These are phyloP conservation scores for Fissipunctia ypsillon DNA, from an alignment of 2,888 invertebrate genomes.

Conservation along the genomic window DNA sequence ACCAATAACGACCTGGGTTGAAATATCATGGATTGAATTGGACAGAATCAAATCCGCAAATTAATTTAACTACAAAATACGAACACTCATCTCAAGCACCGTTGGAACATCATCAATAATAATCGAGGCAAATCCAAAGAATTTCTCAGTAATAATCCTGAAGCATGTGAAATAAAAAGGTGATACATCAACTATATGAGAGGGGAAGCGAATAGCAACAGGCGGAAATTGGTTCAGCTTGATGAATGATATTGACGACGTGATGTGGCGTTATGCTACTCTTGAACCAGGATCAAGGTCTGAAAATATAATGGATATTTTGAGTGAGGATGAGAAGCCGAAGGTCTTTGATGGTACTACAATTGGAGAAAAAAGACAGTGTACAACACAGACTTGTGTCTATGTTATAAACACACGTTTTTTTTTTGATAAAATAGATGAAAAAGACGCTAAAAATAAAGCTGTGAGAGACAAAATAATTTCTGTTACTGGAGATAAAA, in stretches of 20 bases:
- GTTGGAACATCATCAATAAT: conserved; percentile 47
- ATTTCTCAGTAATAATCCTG: conserved; percentile 53
- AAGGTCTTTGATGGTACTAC: background rate
- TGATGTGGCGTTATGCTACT: conserved; percentile 59
- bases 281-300: conserved; percentile 27
- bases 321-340: conserved; percentile 17
- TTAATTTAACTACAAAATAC: conserved; percentile 28
- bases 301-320: conserved; percentile 42
- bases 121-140: conserved; percentile 50
- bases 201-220: conserved; percentile 63
- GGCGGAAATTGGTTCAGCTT: conserved; percentile 68
- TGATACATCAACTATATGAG: conserved; percentile 67
- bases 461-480: background rate
- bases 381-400: background rate
- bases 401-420: too few species aligned
- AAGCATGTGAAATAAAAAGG: conserved; percentile 60
- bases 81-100: conserved; percentile 26
- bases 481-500: background rate
- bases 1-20: background rate
- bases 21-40: too few species aligned
- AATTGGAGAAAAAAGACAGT: background rate
- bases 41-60: conserved; percentile 12
- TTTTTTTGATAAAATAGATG: too few species aligned
- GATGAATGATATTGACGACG: conserved; percentile 67
- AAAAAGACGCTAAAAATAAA: background rate